Base-by-base conservation (phyloP, 2,113 vertebrate species). In the Noctilio leporinus region DNA sequence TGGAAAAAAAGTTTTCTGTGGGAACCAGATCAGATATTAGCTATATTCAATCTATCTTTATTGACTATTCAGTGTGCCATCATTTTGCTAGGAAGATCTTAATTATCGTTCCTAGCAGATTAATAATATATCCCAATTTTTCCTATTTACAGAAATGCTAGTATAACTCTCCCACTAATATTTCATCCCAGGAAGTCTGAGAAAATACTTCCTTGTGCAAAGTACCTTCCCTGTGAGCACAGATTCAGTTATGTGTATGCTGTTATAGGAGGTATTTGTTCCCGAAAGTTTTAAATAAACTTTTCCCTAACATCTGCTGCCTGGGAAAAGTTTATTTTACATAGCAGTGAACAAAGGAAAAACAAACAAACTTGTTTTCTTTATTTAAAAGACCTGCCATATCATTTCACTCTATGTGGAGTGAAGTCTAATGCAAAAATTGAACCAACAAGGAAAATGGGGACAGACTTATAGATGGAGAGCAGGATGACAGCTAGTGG, bases 301-400 rank as follows among this genome's bases (percentile, higher is more conserved):
- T 17, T 57, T 90, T 95, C 26, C 17, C 62, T 95, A 86, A 91
- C 40, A 72, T 70, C 12, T 69, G 14, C 40, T 84, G 22, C 81
- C 82, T 78, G 33, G 53, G 81, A 94, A 90, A 81, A 30, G 69
- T 81, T 78, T 86, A 15, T 82, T 97, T 96, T 88, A 85, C 78
- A 80, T 95, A 86, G n/a, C 57, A 76, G n/a, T 24, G 65, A 90
- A 70, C 40, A 75, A 49, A n/a, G n/a, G n/a, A n/a, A n/a, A n/a
- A n/a, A n/a, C n/a, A n/a, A n/a, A n/a, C n/a, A n/a, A 89, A 16
- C 22, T 26, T 89, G 70, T 86, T 96, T 95, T 86, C 62, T 85
- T 95, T 85, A 86, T 88, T 87, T 94, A 91, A 95, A 95, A 93
- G n/a, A 24, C n/a, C 53, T 30, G 30, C 28, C 28, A 14, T 62